These are phyloP conservation scores for Chrysotoxum bicinctum DNA, from an alignment of 2,888 invertebrate species.

Conservation along the genomic window DNA sequence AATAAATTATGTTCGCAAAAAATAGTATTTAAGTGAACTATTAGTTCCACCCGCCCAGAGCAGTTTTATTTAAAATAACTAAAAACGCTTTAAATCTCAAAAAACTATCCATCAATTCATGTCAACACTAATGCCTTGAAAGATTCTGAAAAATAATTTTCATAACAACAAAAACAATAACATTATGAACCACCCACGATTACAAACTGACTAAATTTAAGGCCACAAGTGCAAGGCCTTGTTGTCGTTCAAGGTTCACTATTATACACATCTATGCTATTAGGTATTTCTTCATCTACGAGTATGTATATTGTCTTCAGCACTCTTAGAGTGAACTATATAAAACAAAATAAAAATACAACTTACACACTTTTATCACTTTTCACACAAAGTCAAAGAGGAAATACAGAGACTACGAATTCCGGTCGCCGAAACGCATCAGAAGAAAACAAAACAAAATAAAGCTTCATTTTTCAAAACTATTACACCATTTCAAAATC, in stretches of 20 bases:
- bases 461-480: conserved; percentile 26
- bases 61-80: neutral
- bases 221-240: conserved; percentile 63
- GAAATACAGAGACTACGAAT: conserved; percentile 10
- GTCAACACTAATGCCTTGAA: conserved; percentile 11
- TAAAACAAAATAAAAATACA: conserved; percentile 43
- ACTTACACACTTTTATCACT: conserved; percentile 35
- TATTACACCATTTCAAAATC: neutral
- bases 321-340: neutral
- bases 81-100: conserved; percentile 10
- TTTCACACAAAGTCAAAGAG: conserved; percentile 47
- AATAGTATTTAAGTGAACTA: too few relatives aligned
- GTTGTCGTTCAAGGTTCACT: conserved; percentile 60
- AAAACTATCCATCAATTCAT: conserved; percentile 55
- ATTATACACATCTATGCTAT: neutral
- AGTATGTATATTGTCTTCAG: conserved; percentile 12
- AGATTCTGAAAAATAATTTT: conserved; percentile 28
- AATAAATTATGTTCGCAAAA: too few relatives aligned
- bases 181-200: conserved; percentile 26
- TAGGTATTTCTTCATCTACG: conserved; percentile 18
- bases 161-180: neutral
- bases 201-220: conserved; percentile 50
- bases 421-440: conserved; percentile 42
- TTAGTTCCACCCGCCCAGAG: too few relatives aligned
- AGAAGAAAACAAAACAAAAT: conserved; percentile 51